Conservation (phyloP, 2,113 vertebrate species). For the Tachysurus vachellii region DNA sequence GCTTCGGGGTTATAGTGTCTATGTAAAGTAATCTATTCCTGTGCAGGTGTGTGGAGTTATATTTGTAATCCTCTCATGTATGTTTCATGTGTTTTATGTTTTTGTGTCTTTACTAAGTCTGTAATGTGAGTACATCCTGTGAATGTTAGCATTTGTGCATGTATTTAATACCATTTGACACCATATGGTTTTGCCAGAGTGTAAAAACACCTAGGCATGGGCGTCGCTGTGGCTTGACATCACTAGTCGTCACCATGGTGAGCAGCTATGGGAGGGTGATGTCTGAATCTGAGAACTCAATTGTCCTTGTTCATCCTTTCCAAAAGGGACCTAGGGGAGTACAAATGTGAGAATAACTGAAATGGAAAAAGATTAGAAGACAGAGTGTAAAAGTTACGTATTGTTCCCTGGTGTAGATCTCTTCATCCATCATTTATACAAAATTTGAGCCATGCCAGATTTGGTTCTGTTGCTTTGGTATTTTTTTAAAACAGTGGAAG, state of each 20-base stretch:
- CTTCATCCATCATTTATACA: neutral
- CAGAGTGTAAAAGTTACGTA: neutral
- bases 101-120: neutral
- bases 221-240: conserved; percentile 36
- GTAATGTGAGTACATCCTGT: neutral
- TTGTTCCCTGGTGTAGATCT: neutral
- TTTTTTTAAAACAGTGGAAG: neutral
- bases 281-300: conserved; percentile 15
- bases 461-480: neutral
- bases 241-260: conserved; percentile 25
- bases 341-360: conserved; percentile 19
- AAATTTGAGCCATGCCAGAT: neutral
- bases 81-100: conserved; percentile 30
- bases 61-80: conserved; percentile 53
- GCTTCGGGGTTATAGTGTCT: neutral
- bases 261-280: conserved; percentile 20
- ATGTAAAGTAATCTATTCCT: conserved; percentile 29
- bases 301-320: conserved; percentile 27
- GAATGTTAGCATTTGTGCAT: conserved; percentile 28
- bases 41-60: conserved; percentile 27
- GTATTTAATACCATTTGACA: conserved; percentile 33
- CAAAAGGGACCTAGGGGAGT: neutral
- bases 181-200: neutral
- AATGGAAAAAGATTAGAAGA: neutral
- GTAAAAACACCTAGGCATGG: conserved; percentile 16